These are phyloP conservation scores for Oscheius sp. DNA, from an alignment of 2,888 invertebrate species.

Conservation along the genomic window DNA sequence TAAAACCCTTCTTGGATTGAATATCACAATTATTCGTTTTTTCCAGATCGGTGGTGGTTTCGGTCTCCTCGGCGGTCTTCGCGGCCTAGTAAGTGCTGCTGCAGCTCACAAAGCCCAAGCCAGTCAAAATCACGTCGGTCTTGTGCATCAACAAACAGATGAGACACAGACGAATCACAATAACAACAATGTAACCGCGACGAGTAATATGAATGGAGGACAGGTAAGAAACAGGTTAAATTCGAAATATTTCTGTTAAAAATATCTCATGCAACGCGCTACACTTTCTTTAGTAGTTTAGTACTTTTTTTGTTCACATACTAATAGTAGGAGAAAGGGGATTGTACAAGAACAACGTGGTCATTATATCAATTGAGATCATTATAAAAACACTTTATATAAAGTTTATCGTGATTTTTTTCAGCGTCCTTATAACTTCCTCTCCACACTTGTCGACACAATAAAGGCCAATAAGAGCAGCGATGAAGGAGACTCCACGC, in stretches of 20 bases:
- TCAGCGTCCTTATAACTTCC: constrained; percentile 58
- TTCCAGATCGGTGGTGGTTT: constrained; percentile 49
- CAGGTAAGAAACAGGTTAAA: too few species aligned
- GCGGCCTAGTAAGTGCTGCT: constrained; percentile 65
- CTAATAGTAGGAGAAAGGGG: too few species aligned
- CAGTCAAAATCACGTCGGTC: background rate
- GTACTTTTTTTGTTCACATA: too few species aligned
- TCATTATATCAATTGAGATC: too few species aligned
- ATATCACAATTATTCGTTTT: too few species aligned
- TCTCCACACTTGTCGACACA: constrained; percentile 68
- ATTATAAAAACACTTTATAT: too few species aligned
- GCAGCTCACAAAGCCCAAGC: constrained; percentile 55
- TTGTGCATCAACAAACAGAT: constrained; percentile 1
- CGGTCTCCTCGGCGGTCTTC: constrained; percentile 67
- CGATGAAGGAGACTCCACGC: constrained; percentile 56
- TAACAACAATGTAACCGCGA: background rate
- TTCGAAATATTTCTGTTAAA: too few species aligned
- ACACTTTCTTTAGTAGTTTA: too few species aligned
- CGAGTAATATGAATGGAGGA: constrained; percentile 27
- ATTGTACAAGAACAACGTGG: too few species aligned
- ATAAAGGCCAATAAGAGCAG: constrained; percentile 68
- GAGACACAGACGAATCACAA: background rate
- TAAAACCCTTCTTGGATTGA: background rate
- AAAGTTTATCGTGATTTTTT: constrained; percentile 5
- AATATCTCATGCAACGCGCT: too few species aligned